Evolutionary conservation across 2,888 invertebrate genomes (phyloP).

Genomic region (Patella caerulea): DNA sequence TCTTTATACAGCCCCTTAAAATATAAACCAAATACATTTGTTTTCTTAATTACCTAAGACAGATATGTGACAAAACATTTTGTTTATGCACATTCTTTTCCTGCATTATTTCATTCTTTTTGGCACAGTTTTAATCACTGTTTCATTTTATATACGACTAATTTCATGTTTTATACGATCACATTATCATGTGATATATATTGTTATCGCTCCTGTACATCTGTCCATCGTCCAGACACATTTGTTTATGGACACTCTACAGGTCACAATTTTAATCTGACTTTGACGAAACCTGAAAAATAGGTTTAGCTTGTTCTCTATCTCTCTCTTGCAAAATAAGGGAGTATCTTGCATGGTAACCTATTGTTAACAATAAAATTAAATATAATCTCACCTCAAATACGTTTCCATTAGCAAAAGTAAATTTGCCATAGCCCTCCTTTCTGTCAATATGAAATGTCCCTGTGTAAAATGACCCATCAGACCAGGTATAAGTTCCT

Average conservation of each 20-base stretch:
- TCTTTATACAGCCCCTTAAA: constrained; percentile 68
- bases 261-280: too few relatives aligned
- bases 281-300: too few relatives aligned
- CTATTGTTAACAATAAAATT: constrained; percentile 27
- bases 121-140: too few relatives aligned
- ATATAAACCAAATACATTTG: constrained; percentile 13
- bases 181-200: background rate
- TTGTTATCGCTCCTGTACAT: background rate
- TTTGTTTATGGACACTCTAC: too few relatives aligned
- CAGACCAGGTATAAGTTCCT: constrained; percentile 67
- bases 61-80: too few relatives aligned
- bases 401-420: constrained; percentile 61
- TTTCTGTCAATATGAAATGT: constrained; percentile 69
- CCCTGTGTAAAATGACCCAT: constrained; percentile 64
- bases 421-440: constrained; percentile 69
- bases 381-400: constrained; percentile 63
- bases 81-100: too few relatives aligned
- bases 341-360: too few relatives aligned
- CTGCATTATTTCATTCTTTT: too few relatives aligned
- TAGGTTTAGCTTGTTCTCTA: background rate
- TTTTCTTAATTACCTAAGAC: too few relatives aligned
- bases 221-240: background rate
- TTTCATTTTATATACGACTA: too few relatives aligned
- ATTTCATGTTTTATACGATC: too few relatives aligned
- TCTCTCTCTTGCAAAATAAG: background rate